These are phyloP conservation scores for Sciurus niger DNA, from an alignment of 2,113 vertebrate genomes.

Conservation along the genomic window DNA sequence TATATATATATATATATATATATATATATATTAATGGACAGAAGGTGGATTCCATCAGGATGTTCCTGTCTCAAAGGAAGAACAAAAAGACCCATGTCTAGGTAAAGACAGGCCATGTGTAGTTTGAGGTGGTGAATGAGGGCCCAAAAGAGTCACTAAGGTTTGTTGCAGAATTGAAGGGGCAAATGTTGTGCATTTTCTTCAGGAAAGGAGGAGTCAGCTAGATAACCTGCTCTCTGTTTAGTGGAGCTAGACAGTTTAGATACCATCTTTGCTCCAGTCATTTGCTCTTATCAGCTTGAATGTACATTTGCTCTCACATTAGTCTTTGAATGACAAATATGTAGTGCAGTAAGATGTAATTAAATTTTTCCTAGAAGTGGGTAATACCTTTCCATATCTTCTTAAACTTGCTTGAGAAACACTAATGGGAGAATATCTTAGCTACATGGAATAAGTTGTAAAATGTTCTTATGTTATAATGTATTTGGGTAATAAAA, in stretches of 20 bases:
- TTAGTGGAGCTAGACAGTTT: too few species aligned
- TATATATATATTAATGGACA: too few species aligned
- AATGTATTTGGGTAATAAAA: neutral
- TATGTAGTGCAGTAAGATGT: neutral
- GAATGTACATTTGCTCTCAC: neutral
- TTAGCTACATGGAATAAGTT: neutral
- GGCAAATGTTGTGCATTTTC: neutral
- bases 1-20: too few species aligned
- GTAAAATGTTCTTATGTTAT: neutral
- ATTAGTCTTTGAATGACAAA: neutral
- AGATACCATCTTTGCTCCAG: neutral
- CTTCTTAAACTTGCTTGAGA: neutral
- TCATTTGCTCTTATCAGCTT: neutral
- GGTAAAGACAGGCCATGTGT: neutral
- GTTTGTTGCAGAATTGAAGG: neutral
- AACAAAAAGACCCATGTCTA: neutral
- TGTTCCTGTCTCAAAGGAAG: neutral
- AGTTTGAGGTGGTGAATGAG: neutral
- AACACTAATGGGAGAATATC: neutral
- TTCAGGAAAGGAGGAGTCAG: neutral
- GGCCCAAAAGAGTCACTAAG: fast-evolving
- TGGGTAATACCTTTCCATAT: neutral
- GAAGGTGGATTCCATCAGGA: neutral
- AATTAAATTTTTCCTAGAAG: neutral
- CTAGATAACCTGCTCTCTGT: neutral